A percentile compares a stretch with the other conserved stretches of the same genome.
These are phyloP conservation scores for Sebastes dallii DNA, from an alignment of 2,797 vertebrate species.

Conservation along the genomic window DNA sequence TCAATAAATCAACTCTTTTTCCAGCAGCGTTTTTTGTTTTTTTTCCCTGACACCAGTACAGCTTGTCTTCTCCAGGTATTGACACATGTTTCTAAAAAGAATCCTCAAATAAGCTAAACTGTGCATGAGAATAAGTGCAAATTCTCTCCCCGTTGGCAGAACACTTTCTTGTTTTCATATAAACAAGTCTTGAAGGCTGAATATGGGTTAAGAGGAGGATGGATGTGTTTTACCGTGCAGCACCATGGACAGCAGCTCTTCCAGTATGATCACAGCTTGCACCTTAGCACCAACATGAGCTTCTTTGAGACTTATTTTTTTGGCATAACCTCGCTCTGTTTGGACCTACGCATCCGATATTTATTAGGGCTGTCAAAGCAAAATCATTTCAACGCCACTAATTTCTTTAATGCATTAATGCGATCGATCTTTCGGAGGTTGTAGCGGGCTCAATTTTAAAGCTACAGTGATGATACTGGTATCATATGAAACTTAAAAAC, in stretches of 20 bases:
- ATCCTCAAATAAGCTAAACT: neutral
- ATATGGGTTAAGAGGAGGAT: neutral
- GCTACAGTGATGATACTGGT: too few species aligned
- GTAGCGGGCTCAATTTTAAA: too few species aligned
- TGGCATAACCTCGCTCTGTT: neutral
- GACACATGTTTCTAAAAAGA: slow-evolving; percentile 1
- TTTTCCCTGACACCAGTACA: neutral
- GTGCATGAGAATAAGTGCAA: neutral
- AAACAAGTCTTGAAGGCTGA: neutral
- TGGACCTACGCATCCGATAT: neutral
- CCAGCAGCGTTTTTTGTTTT: neutral
- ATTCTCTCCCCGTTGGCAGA: neutral
- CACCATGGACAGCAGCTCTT: slow-evolving; percentile 24
- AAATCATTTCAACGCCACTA: too few species aligned
- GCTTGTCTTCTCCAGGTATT: neutral
- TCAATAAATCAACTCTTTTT: neutral
- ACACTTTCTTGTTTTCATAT: neutral
- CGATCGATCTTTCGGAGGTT: too few species aligned
- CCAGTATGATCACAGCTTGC: neutral
- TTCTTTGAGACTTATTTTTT: neutral
- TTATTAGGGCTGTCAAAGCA: too few species aligned
- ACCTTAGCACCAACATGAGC: neutral
- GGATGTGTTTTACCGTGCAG: slow-evolving; percentile 17
- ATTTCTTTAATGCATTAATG: too few species aligned
- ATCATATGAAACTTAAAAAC: too few species aligned